Base-by-base conservation (phyloP, 2,888 invertebrate species). In the Psylliodes chrysocephalus region DNA sequence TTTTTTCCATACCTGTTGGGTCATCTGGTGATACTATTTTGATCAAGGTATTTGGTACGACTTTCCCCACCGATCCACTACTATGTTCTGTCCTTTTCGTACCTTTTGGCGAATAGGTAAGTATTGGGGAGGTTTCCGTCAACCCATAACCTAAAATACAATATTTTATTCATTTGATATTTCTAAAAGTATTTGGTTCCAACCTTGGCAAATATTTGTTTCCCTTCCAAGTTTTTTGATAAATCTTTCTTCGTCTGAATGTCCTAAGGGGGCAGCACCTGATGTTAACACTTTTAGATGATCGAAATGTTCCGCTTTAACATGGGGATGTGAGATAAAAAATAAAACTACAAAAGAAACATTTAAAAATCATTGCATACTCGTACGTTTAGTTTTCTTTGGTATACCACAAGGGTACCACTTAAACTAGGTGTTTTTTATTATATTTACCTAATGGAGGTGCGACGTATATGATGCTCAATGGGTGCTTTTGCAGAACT, bases 211-310 rank as follows among this genome's bases (percentile, higher is more conserved):
- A n/a, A 80, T 70, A 15, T 71, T 68, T n/a, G 78, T 64, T 17
- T 77, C 64, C 10, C 66, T 70, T 47, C 71, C 74, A 10, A 83
- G 77, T 78, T 85, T 88, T n/a, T 82, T 73, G 7, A 85, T 72
- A 46, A 91, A 83, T 68, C 85, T 82, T 7, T 84, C 82, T 7
- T 85, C 85, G 60, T 90, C 87, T 4, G 85, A 82, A 1, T 81
- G 80, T 0, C 90, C 86, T 0, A 91, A 76, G 0, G 92, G 90
- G 0, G 93, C 92, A 0, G 92, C 92, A 0, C 91, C 92, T 56
- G 85, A 86, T 1, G 89, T 78, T 7, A 91, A 73, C 0, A 78
- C 75, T 19, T 85, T 83, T 1, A 91, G 68, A 17, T 81, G 77
- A 14, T 85, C 82, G 12, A 91, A 78, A 73, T 90, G 86, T 71